Base-by-base conservation (phyloP, 2,113 vertebrate species). In the Ophiodon elongatus region DNA sequence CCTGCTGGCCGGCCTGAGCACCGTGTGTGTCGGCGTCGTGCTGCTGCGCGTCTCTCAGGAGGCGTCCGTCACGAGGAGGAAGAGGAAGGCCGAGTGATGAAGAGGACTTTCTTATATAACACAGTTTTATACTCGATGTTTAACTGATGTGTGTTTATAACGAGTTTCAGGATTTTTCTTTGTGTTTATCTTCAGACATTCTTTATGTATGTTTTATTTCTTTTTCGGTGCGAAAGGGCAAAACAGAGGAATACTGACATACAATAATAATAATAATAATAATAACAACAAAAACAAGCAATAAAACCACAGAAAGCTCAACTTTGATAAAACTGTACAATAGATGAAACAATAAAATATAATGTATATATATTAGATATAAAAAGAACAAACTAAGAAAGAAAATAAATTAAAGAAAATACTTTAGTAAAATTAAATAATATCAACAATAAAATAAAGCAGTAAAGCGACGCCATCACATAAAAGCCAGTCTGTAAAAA, bases 1-100 rank as follows among this genome's bases (percentile, higher is more conserved):
- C 33, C 96, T 98, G 96, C 91, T 97, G 39, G 98, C 97, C 82
- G 97, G 96, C 65, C 96, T 99, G 68, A 95, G 91, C 7, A 98
- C 97, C 0, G 95, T 98, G 67, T 97, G 96, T 1, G 96, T 97
- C 7, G 98, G 98, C 7, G 97, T 99, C 45, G 92, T 95, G 78
- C 95, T 99, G 56, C 96, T 99, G 66, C 96, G 96, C 57, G 94
- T 98, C 71, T 99, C 98, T 90, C 97, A 98, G 80, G 97, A 97
- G 64, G 96, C 97, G 69, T 93, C 91, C 70, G 94, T 98, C 74
- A 96, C 65, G 37, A 96, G 97, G 45, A 29, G 56, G 56, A 96
- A 95, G 56, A 95, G 96, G 73, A 94, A 96, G 94, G 96, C 84
- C 89, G 95, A 96, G 80, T 95, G 68, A 94, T 70, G 21, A 21